A percentile compares a stretch with the other conserved stretches of the same genome.
Evolutionary conservation across 2,888 invertebrate species (phyloP).

Genomic region (Andricus quercusramuli): DNA sequence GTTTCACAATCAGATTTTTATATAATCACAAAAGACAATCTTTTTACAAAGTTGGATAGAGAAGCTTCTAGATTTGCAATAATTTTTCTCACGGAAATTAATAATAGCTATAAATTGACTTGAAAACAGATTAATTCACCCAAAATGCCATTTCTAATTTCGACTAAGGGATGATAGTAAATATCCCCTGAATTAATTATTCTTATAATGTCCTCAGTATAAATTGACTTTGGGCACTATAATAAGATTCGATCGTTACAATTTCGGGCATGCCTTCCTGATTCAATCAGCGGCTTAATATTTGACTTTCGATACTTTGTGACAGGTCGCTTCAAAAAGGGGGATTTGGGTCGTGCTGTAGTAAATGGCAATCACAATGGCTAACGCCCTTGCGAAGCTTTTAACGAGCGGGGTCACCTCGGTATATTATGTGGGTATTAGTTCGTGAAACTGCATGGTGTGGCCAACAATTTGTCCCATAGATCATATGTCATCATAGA

Average conservation of each 20-base stretch:
- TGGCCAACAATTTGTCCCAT: slow-evolving; percentile 68
- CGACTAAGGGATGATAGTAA: not conserved
- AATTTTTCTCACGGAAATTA: not conserved
- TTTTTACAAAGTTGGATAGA: no score
- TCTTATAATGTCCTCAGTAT: slow-evolving; percentile 24
- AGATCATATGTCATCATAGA: slow-evolving; percentile 55
- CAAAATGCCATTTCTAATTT: not conserved
- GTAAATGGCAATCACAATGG: slow-evolving; percentile 54
- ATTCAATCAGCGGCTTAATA: slow-evolving; percentile 52
- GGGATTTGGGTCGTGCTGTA: slow-evolving; percentile 33
- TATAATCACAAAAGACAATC: not conserved
- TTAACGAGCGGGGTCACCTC: slow-evolving; percentile 58
- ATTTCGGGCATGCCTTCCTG: slow-evolving; percentile 15
- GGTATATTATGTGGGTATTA: slow-evolving; percentile 72
- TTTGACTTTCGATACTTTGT: slow-evolving; percentile 51
- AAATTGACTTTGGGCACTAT: slow-evolving; percentile 9
- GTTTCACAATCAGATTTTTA: not conserved
- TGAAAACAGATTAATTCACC: not conserved
- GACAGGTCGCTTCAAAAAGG: slow-evolving; percentile 43
- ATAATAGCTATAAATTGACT: not conserved
- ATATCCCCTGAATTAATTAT: slow-evolving; percentile 44
- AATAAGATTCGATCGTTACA: slow-evolving; percentile 13
- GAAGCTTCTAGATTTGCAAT: no score
- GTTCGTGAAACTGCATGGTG: slow-evolving; percentile 66
- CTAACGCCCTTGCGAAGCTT: slow-evolving; percentile 49